These are phyloP conservation scores for Brachyptera risi DNA, from an alignment of 2,888 invertebrate genomes.

Conservation along the genomic window DNA sequence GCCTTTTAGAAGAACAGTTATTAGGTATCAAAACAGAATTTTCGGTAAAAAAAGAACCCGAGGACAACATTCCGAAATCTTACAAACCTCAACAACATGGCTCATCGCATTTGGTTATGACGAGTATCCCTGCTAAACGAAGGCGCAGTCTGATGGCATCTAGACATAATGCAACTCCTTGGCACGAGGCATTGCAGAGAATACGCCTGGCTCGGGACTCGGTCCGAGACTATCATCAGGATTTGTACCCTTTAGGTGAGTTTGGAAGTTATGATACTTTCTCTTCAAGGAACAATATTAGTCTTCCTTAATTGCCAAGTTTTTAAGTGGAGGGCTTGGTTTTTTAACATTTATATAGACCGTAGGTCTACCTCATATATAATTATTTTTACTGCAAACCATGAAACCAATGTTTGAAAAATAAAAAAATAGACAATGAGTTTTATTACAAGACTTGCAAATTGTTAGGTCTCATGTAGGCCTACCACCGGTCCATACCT, in stretches of 20 bases:
- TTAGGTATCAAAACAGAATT: constrained; percentile 31
- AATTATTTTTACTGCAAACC: too few species aligned
- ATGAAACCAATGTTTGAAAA: too few species aligned
- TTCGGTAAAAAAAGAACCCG: constrained; percentile 8
- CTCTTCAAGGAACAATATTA: too few species aligned
- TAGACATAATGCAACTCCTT: constrained; percentile 17
- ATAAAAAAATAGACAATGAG: too few species aligned
- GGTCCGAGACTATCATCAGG: constrained; percentile 36
- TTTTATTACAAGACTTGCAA: too few species aligned
- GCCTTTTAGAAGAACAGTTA: constrained; percentile 33
- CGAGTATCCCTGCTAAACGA: constrained; percentile 26
- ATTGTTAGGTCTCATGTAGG: too few species aligned
- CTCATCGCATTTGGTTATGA: constrained; percentile 11
- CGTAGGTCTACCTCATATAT: too few species aligned
- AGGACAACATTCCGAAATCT: constrained; percentile 12
- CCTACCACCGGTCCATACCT: too few species aligned
- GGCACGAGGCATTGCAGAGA: constrained; percentile 56
- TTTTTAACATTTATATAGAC: too few species aligned
- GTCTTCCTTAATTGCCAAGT: too few species aligned
- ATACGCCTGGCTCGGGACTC: constrained; percentile 46
- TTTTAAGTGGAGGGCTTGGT: too few species aligned
- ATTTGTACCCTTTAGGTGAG: constrained; percentile 43
- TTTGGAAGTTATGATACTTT: too few species aligned
- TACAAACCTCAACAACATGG: constrained; percentile 18
- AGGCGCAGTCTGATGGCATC: constrained; percentile 20